Conservation (phyloP, 2,797 vertebrate genomes). For the Ficedula albicollis region DNA sequence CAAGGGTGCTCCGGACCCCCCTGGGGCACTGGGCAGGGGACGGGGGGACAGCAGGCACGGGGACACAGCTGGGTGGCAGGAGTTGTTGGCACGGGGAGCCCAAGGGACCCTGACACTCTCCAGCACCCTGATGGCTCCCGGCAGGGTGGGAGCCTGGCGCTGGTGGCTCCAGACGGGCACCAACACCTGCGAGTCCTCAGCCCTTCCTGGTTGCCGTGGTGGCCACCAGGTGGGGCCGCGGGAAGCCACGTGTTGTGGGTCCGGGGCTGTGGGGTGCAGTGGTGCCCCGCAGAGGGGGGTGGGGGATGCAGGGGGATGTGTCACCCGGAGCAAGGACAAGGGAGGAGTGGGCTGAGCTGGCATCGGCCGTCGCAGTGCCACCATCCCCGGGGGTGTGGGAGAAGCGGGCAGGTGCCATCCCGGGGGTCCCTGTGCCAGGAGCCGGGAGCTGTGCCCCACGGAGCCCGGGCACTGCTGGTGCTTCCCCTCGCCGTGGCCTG, state of each 20-base stretch:
- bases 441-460: not conserved
- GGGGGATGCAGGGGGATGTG: rapidly evolving
- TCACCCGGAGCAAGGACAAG: not conserved
- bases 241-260: rapidly evolving
- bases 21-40: not conserved
- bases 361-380: rapidly evolving
- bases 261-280: not conserved
- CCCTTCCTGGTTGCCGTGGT: rapidly evolving
- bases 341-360: not conserved
- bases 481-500: rapidly evolving
- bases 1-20: no score
- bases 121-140: not conserved
- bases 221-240: not conserved
- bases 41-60: not conserved
- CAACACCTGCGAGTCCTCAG: rapidly evolving
- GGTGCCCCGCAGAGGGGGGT: rapidly evolving
- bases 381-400: rapidly evolving
- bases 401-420: rapidly evolving
- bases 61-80: not conserved
- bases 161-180: not conserved
- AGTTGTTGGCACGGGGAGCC: not conserved
- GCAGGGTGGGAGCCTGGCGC: not conserved
- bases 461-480: rapidly evolving
- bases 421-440: rapidly evolving
- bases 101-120: rapidly evolving